Evolutionary conservation across 2,797 vertebrate genomes (phyloP), one percentile per base, ranked within the genome.

Genomic region (Decapterus maruadsi): DNA sequence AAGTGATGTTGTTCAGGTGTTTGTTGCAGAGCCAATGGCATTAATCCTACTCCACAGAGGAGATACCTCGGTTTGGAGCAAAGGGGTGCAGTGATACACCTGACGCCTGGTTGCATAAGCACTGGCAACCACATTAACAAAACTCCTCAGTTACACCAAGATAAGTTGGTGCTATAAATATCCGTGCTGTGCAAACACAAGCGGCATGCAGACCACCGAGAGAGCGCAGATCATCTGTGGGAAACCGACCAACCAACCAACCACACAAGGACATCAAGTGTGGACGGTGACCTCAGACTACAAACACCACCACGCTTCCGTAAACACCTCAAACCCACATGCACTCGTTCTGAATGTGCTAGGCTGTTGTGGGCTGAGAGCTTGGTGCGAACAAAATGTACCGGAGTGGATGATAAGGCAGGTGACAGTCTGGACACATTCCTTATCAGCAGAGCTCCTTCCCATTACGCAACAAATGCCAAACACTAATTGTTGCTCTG

Each of bases 391-490:
- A 87, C 78, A 76, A 6, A 53, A 72, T 45, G 75, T 78, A 12
- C 67, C 36, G 50, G 5, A 3, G 8, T 50, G 26, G 8, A 48
- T 17, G 70, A 87, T 78, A 72, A 76, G 81, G 50, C 70, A 78
- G 81, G 50, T 70, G 56, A 56, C 73, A 76, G 38, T 60, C 42
- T 29, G 55, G 55, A 72, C 50, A 64, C 72, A 64, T 45, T 74
- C 62, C 86, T 88, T 89, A 88, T 88, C 91, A 74, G 79, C 78
- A 22, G 59, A 22, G 12, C 66, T 48, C 20, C 46, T 34, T 76
- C 53, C 65, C 20, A 8, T 89, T 87, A 89, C 1, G 61, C 74
- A 89, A 91, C 78, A 0, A 19, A 26, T 20, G n/a, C 55, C 57
- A 59, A 68, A 22, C 73, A 63, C 4, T 4, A n/a, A 26, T 48